phyloP scores from a whole-genome alignment of 2,113 vertebrate species.

The Pao palembangensis region DNA sequence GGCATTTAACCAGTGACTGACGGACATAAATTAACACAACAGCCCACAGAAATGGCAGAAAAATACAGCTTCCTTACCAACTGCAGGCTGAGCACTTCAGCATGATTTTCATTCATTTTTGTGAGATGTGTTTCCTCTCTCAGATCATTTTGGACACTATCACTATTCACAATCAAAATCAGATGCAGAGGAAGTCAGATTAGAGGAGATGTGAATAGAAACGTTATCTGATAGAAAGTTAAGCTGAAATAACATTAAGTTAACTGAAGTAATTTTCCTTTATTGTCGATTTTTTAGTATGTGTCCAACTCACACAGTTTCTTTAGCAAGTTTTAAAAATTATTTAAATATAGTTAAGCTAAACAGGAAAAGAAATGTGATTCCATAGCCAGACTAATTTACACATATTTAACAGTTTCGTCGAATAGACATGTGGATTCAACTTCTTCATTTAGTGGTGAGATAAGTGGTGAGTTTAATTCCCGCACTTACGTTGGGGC shows the following conservation, averaged over 20 bases:
- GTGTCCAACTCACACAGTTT: too few species aligned
- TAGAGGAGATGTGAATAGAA: background rate
- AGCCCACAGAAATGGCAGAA: background rate
- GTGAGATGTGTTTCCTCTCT: slow-evolving; percentile 31
- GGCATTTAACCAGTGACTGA: too few species aligned
- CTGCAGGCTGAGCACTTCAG: slow-evolving; percentile 10
- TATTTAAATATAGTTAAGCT: too few species aligned
- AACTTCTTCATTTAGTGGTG: background rate
- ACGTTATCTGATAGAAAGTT: background rate
- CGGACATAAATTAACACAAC: background rate
- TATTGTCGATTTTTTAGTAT: too few species aligned
- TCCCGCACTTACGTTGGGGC: slow-evolving; percentile 44
- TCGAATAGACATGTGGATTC: background rate
- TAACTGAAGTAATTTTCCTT: too few species aligned
- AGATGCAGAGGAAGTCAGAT: slow-evolving; percentile 11
- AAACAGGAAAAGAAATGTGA: too few species aligned
- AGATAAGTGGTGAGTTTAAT: fast-evolving
- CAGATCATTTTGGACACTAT: slow-evolving; percentile 3
- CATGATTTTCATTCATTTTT: slow-evolving; percentile 22
- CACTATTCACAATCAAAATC: slow-evolving; percentile 27
- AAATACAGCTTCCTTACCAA: background rate
- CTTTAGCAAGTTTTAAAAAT: too few species aligned
- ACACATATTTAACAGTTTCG: too few species aligned
- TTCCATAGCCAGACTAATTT: too few species aligned
- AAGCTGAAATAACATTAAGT: background rate